Evolutionary conservation across 2,113 vertebrate genomes (phyloP).

Genomic region (Chaetorhynchus papuensis): DNA sequence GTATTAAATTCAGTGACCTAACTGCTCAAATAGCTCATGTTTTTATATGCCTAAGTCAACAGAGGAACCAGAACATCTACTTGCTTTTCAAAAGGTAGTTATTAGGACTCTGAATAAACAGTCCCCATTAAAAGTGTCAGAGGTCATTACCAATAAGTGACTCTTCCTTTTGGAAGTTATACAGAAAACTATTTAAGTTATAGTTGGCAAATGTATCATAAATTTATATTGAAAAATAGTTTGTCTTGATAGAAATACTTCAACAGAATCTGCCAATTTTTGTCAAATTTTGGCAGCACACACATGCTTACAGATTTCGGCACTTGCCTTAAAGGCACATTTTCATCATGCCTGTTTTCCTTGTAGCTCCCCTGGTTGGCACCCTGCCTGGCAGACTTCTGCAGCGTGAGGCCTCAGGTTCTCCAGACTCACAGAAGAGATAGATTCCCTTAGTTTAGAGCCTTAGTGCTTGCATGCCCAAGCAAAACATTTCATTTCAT

Average conservation of each 20-base stretch:
- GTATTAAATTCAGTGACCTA: conserved; percentile 23
- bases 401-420: neutral
- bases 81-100: neutral
- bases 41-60: neutral
- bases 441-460: neutral
- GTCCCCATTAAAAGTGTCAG: neutral
- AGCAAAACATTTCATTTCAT: neutral
- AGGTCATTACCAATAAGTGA: neutral
- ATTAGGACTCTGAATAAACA: neutral
- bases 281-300: conserved; percentile 30
- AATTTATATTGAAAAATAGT: conserved; percentile 13
- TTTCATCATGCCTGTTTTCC: conserved; percentile 1
- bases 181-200: neutral
- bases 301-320: neutral
- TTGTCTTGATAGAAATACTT: conserved; percentile 6
- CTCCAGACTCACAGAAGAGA: neutral
- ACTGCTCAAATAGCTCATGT: neutral
- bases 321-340: conserved; percentile 16
- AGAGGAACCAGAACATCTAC: neutral
- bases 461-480: neutral
- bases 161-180: neutral
- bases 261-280: conserved; percentile 36
- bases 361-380: neutral
- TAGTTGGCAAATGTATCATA: neutral
- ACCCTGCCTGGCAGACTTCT: neutral